Conservation (phyloP, 2,888 invertebrate genomes). For the Elmis aenea region DNA sequence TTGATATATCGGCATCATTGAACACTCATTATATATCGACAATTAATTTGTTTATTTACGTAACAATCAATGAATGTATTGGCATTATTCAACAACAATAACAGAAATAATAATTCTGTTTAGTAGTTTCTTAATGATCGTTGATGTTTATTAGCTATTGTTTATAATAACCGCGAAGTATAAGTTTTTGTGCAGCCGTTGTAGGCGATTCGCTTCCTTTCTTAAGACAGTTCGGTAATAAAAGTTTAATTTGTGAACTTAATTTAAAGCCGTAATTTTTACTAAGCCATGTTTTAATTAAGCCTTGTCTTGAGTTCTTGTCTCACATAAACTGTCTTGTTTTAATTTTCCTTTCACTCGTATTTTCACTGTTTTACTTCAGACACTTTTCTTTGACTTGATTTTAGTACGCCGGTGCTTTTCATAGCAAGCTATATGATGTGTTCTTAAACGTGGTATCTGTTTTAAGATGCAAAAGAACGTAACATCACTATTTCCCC, state of each 20-base stretch:
- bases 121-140: no score
- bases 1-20: no score
- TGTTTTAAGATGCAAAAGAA: conserved; percentile 14
- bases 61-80: no score
- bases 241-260: conserved; percentile 37
- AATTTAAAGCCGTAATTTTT: conserved; percentile 40
- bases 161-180: no score
- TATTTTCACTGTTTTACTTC: conserved; percentile 39
- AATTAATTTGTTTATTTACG: no score
- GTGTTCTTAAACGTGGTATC: conserved; percentile 7
- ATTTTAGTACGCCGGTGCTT: conserved; percentile 23
- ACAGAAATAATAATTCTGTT: no score
- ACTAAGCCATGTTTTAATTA: conserved; percentile 39
- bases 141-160: no score
- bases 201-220: not conserved
- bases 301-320: conserved; percentile 36
- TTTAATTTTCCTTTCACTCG: conserved; percentile 39
- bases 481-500: conserved; percentile 18
- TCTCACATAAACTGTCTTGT: conserved; percentile 36
- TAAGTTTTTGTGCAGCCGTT: no score
- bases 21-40: no score
- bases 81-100: no score
- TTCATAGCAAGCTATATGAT: not conserved
- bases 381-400: conserved; percentile 34
- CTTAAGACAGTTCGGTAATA: conserved; percentile 22